These are phyloP conservation scores for Leptinotarsa undecemlineata DNA, from an alignment of 1,140 invertebrate species.

Conservation along the genomic window DNA sequence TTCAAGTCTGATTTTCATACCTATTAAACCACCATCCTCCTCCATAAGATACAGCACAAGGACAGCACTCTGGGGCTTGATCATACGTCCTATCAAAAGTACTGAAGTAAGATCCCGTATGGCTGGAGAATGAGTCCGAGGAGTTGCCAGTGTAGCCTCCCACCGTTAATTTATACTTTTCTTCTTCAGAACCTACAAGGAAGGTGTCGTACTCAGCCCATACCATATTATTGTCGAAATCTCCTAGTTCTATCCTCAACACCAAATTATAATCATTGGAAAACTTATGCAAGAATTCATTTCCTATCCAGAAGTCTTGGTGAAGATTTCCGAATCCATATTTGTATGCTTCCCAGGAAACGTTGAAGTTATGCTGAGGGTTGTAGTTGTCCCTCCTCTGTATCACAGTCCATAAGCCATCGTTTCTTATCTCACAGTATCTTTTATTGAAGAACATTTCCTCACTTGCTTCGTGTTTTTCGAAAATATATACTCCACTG, in stretches of 20 bases:
- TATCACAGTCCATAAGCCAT: constrained; percentile 59
- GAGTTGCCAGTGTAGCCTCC: constrained; percentile 39
- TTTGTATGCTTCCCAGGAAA: constrained; percentile 65
- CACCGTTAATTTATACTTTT: constrained; percentile 25
- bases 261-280: constrained; percentile 54
- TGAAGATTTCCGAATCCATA: constrained; percentile 63
- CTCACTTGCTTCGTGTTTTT: constrained; percentile 16
- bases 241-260: constrained; percentile 61
- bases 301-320: constrained; percentile 68
- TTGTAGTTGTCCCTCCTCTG: constrained; percentile 49
- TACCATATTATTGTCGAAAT: constrained; percentile 56
- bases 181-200: constrained; percentile 46
- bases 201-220: constrained; percentile 61
- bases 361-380: constrained; percentile 60
- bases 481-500: constrained; percentile 46
- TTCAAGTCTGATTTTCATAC: constrained; percentile 39
- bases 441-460: constrained; percentile 45
- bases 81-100: constrained; percentile 65
- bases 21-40: constrained; percentile 70
- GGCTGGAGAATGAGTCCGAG: constrained; percentile 62
- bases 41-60: constrained; percentile 59
- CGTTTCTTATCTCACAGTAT: constrained; percentile 56
- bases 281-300: constrained; percentile 63
- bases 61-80: constrained; percentile 58
- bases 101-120: constrained; percentile 63